Evolutionary conservation across 2,888 invertebrate species (phyloP).

Genomic region (Hypercompe scribonia): DNA sequence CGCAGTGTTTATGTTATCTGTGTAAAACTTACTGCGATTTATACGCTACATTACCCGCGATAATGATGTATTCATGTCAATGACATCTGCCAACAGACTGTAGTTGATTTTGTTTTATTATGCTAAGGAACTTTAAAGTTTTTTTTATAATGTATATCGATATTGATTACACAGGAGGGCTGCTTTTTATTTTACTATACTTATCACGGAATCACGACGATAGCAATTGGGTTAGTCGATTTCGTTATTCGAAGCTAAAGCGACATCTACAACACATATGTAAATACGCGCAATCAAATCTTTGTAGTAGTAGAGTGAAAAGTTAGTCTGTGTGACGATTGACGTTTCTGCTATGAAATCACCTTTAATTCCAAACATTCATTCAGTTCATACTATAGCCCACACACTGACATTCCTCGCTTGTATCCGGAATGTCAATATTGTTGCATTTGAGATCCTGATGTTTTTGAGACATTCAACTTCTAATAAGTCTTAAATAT

Average conservation of each 20-base stretch:
- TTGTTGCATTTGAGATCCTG: neutral
- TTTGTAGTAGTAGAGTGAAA: neutral
- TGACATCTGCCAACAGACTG: neutral
- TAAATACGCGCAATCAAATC: neutral
- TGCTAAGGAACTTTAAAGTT: too few species aligned
- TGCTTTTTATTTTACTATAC: too few species aligned
- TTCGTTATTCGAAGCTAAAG: neutral
- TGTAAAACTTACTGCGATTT: constrained; percentile 12
- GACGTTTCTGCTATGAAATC: constrained; percentile 14
- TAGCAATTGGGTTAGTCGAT: neutral
- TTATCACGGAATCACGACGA: too few species aligned
- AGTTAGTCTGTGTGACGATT: neutral
- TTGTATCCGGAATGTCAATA: constrained; percentile 6
- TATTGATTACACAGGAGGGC: too few species aligned
- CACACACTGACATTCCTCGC: constrained; percentile 7
- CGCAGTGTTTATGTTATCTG: constrained; percentile 41
- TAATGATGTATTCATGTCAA: constrained; percentile 16
- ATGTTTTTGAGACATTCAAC: too few species aligned
- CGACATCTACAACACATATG: neutral
- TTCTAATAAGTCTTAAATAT: too few species aligned
- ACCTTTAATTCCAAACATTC: constrained; percentile 4
- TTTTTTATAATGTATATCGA: too few species aligned
- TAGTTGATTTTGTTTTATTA: neutral
- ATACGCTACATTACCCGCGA: constrained; percentile 14
- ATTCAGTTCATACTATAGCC: constrained; percentile 6